phyloP scores from a whole-genome alignment of 2,888 invertebrate genomes.

The Drosophila limbata region DNA sequence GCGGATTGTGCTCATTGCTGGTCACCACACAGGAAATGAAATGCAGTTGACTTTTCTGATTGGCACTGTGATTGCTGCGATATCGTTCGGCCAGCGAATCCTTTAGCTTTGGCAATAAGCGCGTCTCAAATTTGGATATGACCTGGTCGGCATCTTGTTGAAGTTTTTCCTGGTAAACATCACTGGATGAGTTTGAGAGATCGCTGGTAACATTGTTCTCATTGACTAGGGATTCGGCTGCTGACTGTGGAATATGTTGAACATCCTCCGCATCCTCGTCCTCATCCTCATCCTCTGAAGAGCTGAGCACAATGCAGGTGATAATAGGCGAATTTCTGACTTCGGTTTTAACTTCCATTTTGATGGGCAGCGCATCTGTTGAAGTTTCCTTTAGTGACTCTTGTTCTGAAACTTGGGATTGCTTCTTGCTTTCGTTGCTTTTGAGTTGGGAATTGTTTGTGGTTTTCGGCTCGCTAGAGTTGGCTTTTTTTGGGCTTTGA shows the following conservation, averaged over 20 bases:
- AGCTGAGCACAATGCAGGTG: constrained; percentile 49
- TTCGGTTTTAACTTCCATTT: constrained; percentile 22
- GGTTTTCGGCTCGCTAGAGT: not conserved
- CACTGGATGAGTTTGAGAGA: not conserved
- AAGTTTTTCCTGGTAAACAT: constrained; percentile 54
- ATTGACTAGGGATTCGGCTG: not conserved
- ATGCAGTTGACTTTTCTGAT: constrained; percentile 65
- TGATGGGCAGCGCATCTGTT: not conserved
- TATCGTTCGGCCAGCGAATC: constrained; percentile 70
- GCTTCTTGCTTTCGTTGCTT: not conserved
- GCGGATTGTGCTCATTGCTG: constrained; percentile 71
- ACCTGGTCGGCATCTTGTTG: constrained; percentile 77
- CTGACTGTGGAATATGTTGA: constrained; percentile 17
- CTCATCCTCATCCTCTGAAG: constrained; percentile 60
- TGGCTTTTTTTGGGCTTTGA: not conserved
- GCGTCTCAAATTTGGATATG: constrained; percentile 81
- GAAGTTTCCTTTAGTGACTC: not conserved
- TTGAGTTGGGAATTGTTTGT: not conserved
- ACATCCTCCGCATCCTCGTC: not conserved
- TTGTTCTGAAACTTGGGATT: not conserved
- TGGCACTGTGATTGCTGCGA: constrained; percentile 68
- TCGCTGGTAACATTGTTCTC: not conserved
- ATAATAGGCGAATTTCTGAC: not conserved
- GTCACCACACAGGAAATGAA: constrained; percentile 83
- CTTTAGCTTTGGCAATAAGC: constrained; percentile 78